phyloP scores from a whole-genome alignment of 1,140 invertebrate genomes.

The Euura lappo region DNA sequence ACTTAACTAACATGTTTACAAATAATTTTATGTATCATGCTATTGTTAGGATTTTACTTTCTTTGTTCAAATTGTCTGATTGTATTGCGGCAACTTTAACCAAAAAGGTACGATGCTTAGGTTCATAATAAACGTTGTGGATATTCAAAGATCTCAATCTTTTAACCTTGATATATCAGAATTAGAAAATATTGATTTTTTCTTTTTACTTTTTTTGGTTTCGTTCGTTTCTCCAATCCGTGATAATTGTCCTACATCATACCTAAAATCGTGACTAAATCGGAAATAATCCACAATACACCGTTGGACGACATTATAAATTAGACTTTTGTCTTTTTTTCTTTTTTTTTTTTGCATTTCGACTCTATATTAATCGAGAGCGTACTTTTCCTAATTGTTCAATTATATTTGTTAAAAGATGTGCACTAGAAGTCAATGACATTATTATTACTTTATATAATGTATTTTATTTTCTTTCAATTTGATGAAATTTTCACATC shows the following conservation, averaged over 20 bases:
- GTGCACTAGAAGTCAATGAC: neutral
- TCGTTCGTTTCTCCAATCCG: too few relatives aligned
- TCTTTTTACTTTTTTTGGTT: too few relatives aligned
- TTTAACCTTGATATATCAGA: too few relatives aligned
- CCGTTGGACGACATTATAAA: neutral
- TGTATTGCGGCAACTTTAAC: conserved; percentile 4
- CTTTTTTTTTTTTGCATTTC: neutral
- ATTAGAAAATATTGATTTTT: too few relatives aligned
- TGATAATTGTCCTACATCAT: too few relatives aligned
- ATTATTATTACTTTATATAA: neutral
- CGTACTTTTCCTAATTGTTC: neutral
- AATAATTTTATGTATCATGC: neutral
- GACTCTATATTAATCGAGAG: neutral
- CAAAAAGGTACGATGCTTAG: neutral
- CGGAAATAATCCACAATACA: conserved; percentile 1
- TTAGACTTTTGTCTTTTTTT: neutral
- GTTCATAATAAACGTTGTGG: too few relatives aligned
- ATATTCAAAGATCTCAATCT: too few relatives aligned
- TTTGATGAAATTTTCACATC: neutral
- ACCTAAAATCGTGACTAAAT: neutral
- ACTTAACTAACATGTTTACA: conserved; percentile 5
- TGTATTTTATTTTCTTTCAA: neutral
- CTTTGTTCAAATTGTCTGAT: conserved; percentile 7
- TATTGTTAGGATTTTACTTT: conserved; percentile 2
- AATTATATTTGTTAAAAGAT: neutral